Evolutionary conservation across 64 coral and sea anemone species (phyloP).

Genomic region (Platygyra sinensis): DNA sequence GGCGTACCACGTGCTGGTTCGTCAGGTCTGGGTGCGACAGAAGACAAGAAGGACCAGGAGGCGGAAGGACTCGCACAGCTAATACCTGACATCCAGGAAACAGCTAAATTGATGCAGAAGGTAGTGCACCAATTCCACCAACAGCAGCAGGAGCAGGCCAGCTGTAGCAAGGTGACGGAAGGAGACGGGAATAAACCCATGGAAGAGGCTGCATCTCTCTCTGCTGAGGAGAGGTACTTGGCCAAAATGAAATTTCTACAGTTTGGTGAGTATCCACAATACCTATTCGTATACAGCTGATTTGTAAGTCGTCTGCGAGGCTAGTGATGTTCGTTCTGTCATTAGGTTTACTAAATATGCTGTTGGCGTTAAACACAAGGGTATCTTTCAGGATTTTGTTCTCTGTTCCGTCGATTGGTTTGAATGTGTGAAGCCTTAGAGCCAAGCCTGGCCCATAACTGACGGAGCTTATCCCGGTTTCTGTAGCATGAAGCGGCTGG

Average conservation of each 20-base stretch:
- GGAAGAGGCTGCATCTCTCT: constrained; percentile 9
- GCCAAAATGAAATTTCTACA: constrained; percentile 89
- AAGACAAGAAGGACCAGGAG: constrained; percentile 70
- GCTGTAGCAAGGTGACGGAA: constrained; percentile 11
- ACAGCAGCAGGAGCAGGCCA: constrained; percentile 62
- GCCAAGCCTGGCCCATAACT: too few species aligned
- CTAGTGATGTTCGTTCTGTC: too few species aligned
- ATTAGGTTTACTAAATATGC: too few species aligned
- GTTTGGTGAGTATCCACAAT: constrained; percentile 71
- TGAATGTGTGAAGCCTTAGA: too few species aligned
- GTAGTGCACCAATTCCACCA: constrained; percentile 55
- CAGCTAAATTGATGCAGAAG: constrained; percentile 76
- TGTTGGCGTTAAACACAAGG: too few species aligned
- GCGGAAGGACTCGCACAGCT: constrained; percentile 84
- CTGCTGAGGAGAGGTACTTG: constrained; percentile 84
- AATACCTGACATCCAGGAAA: constrained; percentile 96
- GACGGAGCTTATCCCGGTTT: too few species aligned
- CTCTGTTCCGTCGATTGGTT: too few species aligned
- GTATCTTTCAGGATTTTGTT: too few species aligned
- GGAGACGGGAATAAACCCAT: background rate
- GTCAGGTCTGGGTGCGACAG: background rate
- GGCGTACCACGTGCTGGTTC: background rate
- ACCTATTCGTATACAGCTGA: background rate
- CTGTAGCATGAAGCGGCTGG: too few species aligned
- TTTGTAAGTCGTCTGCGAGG: too few species aligned